A percentile compares a stretch with the other conserved stretches of the same genome.
Evolutionary conservation across 2,797 vertebrate genomes (phyloP).

Genomic region (Lepilemur septentrionalis): DNA sequence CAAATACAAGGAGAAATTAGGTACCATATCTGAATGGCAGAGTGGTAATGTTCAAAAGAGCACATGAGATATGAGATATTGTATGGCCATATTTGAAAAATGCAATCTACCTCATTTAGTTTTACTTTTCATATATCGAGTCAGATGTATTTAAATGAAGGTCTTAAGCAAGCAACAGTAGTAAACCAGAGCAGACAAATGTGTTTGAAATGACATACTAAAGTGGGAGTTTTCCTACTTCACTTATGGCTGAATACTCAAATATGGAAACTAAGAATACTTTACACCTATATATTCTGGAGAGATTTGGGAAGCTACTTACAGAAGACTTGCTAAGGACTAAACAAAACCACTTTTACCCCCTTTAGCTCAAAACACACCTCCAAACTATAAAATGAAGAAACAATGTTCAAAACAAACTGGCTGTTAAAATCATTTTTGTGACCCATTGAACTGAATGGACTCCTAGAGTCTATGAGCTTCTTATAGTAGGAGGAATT

Average conservation of each 20-base stretch:
- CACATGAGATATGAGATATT: neutral
- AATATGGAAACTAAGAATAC: neutral
- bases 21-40: neutral
- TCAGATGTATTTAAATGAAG: neutral
- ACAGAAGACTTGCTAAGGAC: neutral
- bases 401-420: neutral
- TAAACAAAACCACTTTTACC: neutral
- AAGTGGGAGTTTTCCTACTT: neutral
- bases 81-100: neutral
- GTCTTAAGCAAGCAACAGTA: neutral
- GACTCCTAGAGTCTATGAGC: neutral
- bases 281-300: neutral
- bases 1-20: neutral
- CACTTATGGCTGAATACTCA: neutral
- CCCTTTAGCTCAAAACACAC: neutral
- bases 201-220: neutral
- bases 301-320: neutral
- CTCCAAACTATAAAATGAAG: neutral
- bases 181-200: neutral
- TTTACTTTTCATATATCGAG: neutral
- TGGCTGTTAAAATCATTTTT: neutral
- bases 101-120: neutral
- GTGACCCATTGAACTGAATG: neutral
- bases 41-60: neutral
- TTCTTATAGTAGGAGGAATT: neutral